Conservation (phyloP, 2,113 vertebrate genomes). For the Parotia lawesii region DNA sequence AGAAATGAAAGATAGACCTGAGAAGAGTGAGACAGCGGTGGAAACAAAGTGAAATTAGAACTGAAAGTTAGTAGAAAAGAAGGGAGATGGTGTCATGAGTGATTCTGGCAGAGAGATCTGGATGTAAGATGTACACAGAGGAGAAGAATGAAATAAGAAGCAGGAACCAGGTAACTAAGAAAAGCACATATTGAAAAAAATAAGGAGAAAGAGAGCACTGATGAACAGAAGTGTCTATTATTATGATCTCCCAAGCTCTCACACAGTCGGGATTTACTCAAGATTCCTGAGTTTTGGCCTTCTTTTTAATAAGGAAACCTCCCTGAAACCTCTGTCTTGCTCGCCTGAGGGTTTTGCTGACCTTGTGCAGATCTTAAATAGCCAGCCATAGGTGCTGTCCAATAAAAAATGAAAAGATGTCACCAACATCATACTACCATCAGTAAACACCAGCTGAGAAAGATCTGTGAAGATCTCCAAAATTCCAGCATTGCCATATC, state of each 20-base stretch:
- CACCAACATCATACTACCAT: neutral
- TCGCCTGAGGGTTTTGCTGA: neutral
- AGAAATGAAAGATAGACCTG: neutral
- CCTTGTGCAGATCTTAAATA: neutral
- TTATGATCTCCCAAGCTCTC: neutral
- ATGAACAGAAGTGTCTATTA: neutral
- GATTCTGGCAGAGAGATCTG: neutral
- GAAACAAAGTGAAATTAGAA: neutral
- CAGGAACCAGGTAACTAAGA: neutral
- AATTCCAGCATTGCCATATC: neutral
- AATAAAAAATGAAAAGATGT: neutral
- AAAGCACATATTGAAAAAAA: neutral
- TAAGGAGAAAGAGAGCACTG: neutral
- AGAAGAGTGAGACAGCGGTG: neutral
- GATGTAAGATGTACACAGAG: neutral
- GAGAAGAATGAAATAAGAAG: neutral
- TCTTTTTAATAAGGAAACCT: neutral
- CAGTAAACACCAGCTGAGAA: neutral
- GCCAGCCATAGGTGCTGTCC: neutral
- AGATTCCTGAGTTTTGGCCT: neutral
- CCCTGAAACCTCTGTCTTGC: neutral
- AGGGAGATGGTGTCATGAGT: neutral
- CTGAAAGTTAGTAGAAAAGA: neutral
- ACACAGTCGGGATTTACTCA: neutral
- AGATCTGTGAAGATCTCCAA: neutral